phyloP scores from a whole-genome alignment of 35 echinoderm and acorn worm species.

The Stichopus chloronotus region DNA sequence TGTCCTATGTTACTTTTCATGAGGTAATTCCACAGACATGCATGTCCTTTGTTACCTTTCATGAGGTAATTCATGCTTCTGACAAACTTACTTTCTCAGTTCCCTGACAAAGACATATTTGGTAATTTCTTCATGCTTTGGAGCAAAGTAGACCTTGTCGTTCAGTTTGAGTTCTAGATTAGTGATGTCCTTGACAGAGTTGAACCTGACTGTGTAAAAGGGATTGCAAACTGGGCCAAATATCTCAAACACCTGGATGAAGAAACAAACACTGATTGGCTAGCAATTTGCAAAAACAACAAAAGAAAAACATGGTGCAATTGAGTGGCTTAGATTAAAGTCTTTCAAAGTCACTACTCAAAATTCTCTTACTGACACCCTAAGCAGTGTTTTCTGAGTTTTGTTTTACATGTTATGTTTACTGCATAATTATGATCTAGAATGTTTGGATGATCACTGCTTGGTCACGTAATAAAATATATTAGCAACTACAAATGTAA shows the following conservation, averaged over 20 bases:
- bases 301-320: no score
- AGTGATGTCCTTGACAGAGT: conserved; percentile 66
- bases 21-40: no score
- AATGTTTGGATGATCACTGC: no score
- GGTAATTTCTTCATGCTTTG: conserved; percentile 67
- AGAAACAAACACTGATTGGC: neutral
- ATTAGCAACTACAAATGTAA: no score
- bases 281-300: conserved; percentile 9
- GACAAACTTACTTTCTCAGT: conserved; percentile 74
- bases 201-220: conserved; percentile 89
- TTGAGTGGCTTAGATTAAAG: no score
- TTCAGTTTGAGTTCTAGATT: conserved; percentile 63
- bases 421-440: no score
- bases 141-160: conserved; percentile 69
- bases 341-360: neutral
- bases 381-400: no score
- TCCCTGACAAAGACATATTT: conserved; percentile 86
- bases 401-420: no score
- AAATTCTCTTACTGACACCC: neutral
- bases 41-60: no score
- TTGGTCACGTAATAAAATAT: no score
- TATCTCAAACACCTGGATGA: conserved; percentile 86
- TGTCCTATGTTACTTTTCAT: no score
- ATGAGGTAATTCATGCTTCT: no score
- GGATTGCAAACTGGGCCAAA: conserved; percentile 90